Percentiles rank a stretch among this genome's conserved stretches.
Evolutionary conservation across 2,888 invertebrate species (phyloP).

Genomic region (Arctia plantaginis): DNA sequence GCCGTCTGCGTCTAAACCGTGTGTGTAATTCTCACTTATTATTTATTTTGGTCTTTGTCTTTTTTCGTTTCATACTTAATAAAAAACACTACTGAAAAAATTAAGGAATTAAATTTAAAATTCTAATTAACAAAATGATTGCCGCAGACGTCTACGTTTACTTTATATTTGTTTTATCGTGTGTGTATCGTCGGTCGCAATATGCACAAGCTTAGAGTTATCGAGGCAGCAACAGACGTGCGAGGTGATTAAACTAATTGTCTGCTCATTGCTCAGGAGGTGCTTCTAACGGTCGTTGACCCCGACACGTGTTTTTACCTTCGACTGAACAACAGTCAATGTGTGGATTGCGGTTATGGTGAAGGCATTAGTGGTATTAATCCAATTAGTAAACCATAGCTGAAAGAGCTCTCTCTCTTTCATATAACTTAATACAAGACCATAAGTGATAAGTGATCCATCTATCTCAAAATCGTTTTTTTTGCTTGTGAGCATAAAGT

Average conservation of each 20-base stretch:
- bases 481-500: background rate
- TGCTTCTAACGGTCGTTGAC: slow-evolving; percentile 57
- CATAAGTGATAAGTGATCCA: background rate
- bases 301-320: slow-evolving; percentile 51
- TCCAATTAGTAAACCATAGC: background rate
- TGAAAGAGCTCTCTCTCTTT: background rate
- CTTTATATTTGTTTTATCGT: slow-evolving; percentile 1
- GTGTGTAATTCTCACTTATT: too few species aligned
- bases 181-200: slow-evolving; percentile 39
- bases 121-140: background rate
- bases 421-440: background rate
- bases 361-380: background rate
- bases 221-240: slow-evolving; percentile 68
- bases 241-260: slow-evolving; percentile 77
- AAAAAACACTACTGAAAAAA: too few species aligned
- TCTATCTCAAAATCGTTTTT: background rate
- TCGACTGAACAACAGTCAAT: slow-evolving; percentile 18
- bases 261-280: slow-evolving; percentile 65
- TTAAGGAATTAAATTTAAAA: background rate
- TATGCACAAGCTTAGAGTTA: slow-evolving; percentile 51
- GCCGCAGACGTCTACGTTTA: background rate
- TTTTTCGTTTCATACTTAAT: too few species aligned
- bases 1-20: too few species aligned
- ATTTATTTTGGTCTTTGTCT: too few species aligned
- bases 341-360: slow-evolving; percentile 8